Evolutionary conservation across 2,113 vertebrate genomes (phyloP).

Genomic region (Ptilorrhoa leucosticta): DNA sequence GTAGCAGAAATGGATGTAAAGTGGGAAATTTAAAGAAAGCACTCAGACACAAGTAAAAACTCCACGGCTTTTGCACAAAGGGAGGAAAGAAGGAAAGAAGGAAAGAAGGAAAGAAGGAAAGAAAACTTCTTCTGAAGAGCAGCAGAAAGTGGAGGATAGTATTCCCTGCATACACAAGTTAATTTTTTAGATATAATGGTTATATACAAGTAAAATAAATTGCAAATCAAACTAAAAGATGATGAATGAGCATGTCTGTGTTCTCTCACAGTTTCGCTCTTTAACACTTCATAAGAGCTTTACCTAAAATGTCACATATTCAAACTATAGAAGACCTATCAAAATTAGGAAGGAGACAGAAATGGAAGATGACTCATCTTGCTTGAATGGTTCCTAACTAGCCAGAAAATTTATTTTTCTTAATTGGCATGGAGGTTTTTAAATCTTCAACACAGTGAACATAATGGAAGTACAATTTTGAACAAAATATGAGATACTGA

Average conservation of each 20-base stretch:
- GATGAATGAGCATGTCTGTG: neutral
- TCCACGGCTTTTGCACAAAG: neutral
- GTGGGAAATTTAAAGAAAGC: neutral
- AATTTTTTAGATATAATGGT: neutral
- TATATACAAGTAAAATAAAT: neutral
- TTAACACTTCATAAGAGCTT: neutral
- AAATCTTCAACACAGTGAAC: neutral
- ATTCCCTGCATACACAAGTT: neutral
- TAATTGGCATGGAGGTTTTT: neutral
- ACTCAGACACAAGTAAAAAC: neutral
- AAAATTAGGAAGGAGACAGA: neutral
- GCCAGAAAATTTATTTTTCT: neutral
- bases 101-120: no score
- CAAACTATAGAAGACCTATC: neutral
- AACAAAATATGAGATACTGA: neutral
- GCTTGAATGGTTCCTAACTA: neutral
- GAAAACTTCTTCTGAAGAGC: rapidly evolving
- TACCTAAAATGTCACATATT: neutral
- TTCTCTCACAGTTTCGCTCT: neutral
- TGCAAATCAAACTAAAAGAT: neutral
- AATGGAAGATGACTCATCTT: neutral
- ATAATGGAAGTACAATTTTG: neutral
- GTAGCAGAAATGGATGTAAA: neutral
- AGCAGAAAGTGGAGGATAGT: neutral
- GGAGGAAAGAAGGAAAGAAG: no score